Conservation (phyloP, 2,888 invertebrate species). For the Rhyacophila evoluta region DNA sequence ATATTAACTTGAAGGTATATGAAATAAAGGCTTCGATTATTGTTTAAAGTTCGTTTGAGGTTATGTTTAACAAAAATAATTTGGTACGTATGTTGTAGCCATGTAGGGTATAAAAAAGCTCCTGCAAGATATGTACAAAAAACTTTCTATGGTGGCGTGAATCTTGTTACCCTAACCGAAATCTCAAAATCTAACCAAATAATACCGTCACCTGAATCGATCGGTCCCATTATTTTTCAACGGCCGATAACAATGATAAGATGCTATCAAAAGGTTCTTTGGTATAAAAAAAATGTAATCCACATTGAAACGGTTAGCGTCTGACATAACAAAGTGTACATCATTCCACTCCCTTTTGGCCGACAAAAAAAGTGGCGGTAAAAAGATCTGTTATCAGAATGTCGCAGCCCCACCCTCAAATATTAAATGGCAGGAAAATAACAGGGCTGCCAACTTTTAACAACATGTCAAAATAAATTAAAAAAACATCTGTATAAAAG, state of each 20-base stretch:
- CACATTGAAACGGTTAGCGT: constrained; percentile 32
- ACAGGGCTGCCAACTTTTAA: not conserved
- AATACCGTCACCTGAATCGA: not conserved
- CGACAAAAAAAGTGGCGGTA: constrained; percentile 39
- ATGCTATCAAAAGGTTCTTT: not conserved
- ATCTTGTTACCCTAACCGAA: not conserved
- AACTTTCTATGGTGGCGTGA: no score
- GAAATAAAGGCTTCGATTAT: no score
- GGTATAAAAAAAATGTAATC: constrained; percentile 1
- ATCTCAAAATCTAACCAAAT: not conserved
- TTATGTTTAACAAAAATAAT: no score
- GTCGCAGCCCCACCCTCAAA: constrained; percentile 43
- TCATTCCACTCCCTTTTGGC: constrained; percentile 47
- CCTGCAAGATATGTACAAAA: no score
- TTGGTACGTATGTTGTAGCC: no score
- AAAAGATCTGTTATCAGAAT: constrained; percentile 39
- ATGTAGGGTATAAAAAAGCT: no score
- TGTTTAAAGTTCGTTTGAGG: no score
- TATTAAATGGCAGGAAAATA: constrained; percentile 40
- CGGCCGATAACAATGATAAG: not conserved
- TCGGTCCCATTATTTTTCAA: not conserved
- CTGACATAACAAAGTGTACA: constrained; percentile 48
- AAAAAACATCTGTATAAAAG: no score
- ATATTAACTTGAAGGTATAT: no score
- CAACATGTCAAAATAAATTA: no score